These are phyloP conservation scores for Dermatemys mawii DNA, from an alignment of 2,113 vertebrate genomes.

Conservation along the genomic window DNA sequence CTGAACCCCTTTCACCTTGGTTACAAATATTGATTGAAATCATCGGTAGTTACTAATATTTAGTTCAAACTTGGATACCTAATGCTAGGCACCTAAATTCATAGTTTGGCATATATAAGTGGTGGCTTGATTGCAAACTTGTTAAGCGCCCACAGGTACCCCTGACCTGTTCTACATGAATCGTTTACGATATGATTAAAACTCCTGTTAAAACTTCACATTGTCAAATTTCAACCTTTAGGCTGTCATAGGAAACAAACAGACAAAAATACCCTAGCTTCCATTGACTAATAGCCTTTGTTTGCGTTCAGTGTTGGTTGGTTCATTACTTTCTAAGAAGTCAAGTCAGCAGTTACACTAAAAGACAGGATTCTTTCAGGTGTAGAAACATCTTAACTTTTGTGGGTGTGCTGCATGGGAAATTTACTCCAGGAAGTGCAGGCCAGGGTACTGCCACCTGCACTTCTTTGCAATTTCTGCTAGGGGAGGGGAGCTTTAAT, in stretches of 20 bases:
- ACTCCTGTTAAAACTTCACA: not conserved
- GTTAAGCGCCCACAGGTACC: not conserved
- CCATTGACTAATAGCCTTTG: not conserved
- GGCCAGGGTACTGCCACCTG: not conserved
- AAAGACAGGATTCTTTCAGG: not conserved
- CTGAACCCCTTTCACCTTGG: no score
- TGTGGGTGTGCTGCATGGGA: not conserved
- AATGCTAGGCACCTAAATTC: not conserved
- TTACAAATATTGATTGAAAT: no score
- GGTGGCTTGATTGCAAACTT: not conserved
- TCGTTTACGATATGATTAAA: not conserved
- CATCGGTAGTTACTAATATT: not conserved
- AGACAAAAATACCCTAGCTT: not conserved
- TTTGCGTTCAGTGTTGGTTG: not conserved
- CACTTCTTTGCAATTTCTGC: not conserved
- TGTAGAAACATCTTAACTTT: not conserved
- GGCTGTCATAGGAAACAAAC: not conserved
- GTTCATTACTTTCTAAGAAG: not conserved
- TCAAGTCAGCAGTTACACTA: rapidly evolving
- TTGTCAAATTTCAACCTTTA: not conserved
- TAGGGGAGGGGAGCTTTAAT: not conserved
- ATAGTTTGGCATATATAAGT: not conserved
- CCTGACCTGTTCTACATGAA: not conserved
- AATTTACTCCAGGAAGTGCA: not conserved
- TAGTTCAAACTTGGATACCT: not conserved